A percentile compares a stretch with the other conserved stretches of the same genome.
Evolutionary conservation across 2,113 vertebrate species (phyloP).

Genomic region (Plotosus lineatus): DNA sequence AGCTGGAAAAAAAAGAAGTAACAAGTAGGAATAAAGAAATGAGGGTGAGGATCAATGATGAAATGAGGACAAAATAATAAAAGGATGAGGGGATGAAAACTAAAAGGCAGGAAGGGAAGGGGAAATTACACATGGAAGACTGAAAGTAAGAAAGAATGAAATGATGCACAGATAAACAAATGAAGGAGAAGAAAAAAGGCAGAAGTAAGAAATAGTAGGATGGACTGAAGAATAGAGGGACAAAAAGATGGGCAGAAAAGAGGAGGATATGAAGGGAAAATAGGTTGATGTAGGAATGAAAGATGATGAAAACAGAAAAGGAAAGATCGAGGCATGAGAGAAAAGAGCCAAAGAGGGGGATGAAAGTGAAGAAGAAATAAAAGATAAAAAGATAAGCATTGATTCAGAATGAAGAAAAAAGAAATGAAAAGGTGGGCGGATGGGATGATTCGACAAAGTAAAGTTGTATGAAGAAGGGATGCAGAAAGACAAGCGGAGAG

Average conservation of each 20-base stretch:
- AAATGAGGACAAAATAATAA: background rate
- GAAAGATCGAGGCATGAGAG: background rate
- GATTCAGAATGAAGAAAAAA: no score
- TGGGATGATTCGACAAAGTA: no score
- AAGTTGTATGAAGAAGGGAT: background rate
- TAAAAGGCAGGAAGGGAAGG: background rate
- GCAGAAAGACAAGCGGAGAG: background rate
- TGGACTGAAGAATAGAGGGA: background rate
- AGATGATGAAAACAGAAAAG: background rate
- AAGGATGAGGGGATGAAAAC: background rate
- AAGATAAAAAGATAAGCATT: background rate
- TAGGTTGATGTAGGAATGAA: background rate
- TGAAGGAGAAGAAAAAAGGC: no score
- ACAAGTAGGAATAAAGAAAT: background rate
- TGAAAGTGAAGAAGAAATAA: background rate
- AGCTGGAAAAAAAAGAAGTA: background rate
- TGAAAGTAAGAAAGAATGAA: background rate
- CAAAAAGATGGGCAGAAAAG: background rate
- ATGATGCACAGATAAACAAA: background rate
- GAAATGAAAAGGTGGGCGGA: no score
- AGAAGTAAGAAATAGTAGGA: slow-evolving; percentile 18
- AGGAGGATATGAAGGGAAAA: background rate
- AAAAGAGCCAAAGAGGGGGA: background rate
- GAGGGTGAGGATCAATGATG: background rate
- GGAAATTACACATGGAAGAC: background rate